phyloP scores from a whole-genome alignment of 2,797 vertebrate species.

The Myotis daubentonii region DNA sequence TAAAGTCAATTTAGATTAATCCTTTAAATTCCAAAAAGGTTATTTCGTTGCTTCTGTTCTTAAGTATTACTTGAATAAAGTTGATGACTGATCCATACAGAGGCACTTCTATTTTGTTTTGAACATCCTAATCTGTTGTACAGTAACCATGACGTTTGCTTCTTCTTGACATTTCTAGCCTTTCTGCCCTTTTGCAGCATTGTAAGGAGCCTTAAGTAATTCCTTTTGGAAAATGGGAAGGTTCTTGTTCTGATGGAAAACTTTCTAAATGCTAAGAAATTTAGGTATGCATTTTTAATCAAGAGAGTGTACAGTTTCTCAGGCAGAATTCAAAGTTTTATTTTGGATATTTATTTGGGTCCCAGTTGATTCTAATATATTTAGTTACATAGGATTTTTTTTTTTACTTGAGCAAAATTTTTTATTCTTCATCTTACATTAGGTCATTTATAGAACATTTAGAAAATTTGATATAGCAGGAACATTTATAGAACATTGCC shows the following conservation, averaged over 20 bases:
- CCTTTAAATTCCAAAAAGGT: slow-evolving; percentile 45
- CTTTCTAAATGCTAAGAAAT: slow-evolving; percentile 54
- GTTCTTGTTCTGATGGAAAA: slow-evolving; percentile 44
- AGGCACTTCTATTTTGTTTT: background rate
- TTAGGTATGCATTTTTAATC: slow-evolving; percentile 25
- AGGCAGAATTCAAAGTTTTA: slow-evolving; percentile 37
- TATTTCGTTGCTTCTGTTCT: slow-evolving; percentile 41
- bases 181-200: slow-evolving; percentile 40
- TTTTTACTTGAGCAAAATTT: slow-evolving; percentile 2
- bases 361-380: slow-evolving; percentile 46
- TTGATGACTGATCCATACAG: background rate
- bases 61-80: slow-evolving; percentile 48
- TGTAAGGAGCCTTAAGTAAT: slow-evolving; percentile 40
- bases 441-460: slow-evolving; percentile 5
- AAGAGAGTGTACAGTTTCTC: slow-evolving; percentile 2
- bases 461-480: slow-evolving; percentile 34
- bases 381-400: slow-evolving; percentile 52
- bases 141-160: background rate
- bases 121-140: background rate
- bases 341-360: slow-evolving; percentile 44
- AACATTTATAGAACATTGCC: background rate
- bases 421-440: slow-evolving; percentile 39
- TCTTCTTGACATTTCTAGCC: slow-evolving; percentile 9
- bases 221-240: background rate
- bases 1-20: slow-evolving; percentile 38